Percentiles rank a stretch among this genome's conserved stretches.
Conservation (phyloP, 1,140 invertebrate genomes). For the Elysia chlorotica region DNA sequence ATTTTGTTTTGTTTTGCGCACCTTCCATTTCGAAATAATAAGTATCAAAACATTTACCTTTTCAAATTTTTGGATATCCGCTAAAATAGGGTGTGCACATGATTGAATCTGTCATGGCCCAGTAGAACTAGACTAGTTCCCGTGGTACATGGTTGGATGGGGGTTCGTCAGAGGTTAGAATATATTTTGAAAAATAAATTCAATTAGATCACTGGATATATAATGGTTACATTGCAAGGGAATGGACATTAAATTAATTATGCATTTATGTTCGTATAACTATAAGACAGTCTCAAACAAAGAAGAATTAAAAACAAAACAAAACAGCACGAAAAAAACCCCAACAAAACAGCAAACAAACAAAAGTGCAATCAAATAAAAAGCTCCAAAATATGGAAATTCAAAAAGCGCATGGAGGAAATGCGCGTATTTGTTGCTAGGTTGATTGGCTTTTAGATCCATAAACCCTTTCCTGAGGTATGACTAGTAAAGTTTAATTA, state of each 20-base stretch:
- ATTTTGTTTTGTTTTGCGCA: too few relatives aligned
- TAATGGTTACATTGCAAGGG: background rate
- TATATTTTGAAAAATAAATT: background rate
- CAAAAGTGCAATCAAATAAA: background rate
- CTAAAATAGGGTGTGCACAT: too few relatives aligned
- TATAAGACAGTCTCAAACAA: background rate
- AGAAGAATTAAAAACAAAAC: background rate
- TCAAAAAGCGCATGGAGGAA: background rate
- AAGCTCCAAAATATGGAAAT: background rate
- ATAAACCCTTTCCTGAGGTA: background rate
- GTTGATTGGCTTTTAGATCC: too few relatives aligned
- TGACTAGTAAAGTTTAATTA: background rate
- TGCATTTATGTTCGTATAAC: too few relatives aligned
- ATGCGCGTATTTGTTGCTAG: too few relatives aligned
- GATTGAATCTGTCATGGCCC: too few relatives aligned
- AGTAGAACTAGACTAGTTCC: background rate
- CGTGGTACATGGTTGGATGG: background rate
- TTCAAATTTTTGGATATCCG: too few relatives aligned
- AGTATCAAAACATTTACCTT: too few relatives aligned
- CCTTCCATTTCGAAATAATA: too few relatives aligned
- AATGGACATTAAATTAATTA: background rate
- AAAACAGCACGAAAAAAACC: background rate
- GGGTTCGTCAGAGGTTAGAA: background rate
- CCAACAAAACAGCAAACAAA: background rate
- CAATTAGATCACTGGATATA: background rate